Conservation (phyloP, 2,797 vertebrate species). For the Loris lydekkerianus region DNA sequence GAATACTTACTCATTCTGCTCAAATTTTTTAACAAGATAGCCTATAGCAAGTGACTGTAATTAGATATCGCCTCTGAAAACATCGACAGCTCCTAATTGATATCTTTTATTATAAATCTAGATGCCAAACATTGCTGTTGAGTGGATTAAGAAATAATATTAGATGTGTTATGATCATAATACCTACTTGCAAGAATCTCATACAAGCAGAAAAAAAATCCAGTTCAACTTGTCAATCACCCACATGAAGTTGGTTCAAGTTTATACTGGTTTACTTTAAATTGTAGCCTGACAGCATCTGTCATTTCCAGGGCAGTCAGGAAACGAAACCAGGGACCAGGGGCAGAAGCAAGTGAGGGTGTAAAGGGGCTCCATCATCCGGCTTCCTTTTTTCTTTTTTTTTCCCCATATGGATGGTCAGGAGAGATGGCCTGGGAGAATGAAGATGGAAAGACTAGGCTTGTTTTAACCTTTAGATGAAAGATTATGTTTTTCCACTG, state of each 20-base stretch:
- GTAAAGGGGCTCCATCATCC: background rate
- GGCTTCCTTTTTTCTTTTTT: background rate
- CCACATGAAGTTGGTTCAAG: slow-evolving; percentile 70
- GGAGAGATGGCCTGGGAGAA: background rate
- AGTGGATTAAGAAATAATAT: slow-evolving; percentile 87
- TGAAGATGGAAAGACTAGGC: background rate
- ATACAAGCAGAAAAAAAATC: slow-evolving; percentile 67
- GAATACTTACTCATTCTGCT: slow-evolving; percentile 90
- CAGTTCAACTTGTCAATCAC: slow-evolving; percentile 78
- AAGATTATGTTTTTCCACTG: background rate
- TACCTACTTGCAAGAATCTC: slow-evolving; percentile 78
- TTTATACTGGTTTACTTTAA: slow-evolving; percentile 82
- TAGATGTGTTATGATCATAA: slow-evolving; percentile 81
- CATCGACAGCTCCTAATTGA: slow-evolving; percentile 90
- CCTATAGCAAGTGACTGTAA: slow-evolving; percentile 91
- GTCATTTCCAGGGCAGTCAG: slow-evolving; percentile 62
- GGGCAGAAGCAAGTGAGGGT: background rate
- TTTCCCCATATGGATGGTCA: background rate
- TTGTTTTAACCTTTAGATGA: slow-evolving; percentile 32
- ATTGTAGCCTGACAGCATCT: slow-evolving; percentile 70
- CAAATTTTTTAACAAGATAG: slow-evolving; percentile 90
- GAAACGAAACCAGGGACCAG: slow-evolving; percentile 41
- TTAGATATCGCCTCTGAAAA: slow-evolving; percentile 91
- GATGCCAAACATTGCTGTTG: slow-evolving; percentile 87
- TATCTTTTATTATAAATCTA: slow-evolving; percentile 90